Evolutionary conservation across 2,888 invertebrate genomes (phyloP), one percentile per base, ranked within the genome.

Genomic region (Gastracanthus pulcherrimus): DNA sequence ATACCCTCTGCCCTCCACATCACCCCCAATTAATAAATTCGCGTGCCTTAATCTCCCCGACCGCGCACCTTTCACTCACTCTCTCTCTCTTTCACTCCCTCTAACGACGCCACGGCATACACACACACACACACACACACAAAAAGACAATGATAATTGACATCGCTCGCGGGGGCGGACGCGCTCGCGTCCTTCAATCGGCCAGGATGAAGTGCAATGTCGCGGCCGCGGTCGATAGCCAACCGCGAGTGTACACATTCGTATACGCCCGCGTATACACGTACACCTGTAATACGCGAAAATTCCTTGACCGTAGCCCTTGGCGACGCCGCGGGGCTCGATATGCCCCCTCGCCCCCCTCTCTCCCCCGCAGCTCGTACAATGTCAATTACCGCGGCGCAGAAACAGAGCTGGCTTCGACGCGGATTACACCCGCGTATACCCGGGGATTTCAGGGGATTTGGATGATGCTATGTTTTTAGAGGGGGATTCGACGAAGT

Each of bases 171-270:
- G n/a, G n/a, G n/a, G n/a, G n/a, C n/a, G n/a, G n/a, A n/a, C n/a
- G n/a, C n/a, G n/a, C n/a, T n/a, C n/a, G 58, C 66, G 77, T 78
- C 71, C 77, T 78, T 78, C 51, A 78, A 70, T 62, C 45, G 77
- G 36, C 41, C 60, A 58, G 75, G 75, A 76, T 76, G 76, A 81
- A 81, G 81, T 76, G 76, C 81, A 81, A 81, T 81, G 81, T 76
- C 76, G 70, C 64, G 69, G 74, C 1, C 72, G 36, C 55, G 38
- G 29, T 38, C 81, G 66, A 55, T 81, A 76, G 60, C 19, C 29
- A n/a, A n/a, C 60, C n/a, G 13, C 60, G 34, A 29, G 26, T 55
- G 26, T 55, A 19, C 55, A 55, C 55, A n/a, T n/a, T 1, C n/a
- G 45, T 45, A 74, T 74, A 38, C 45, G 29, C 41, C n/a, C 5